Conservation (phyloP, 2,888 invertebrate species). For the Mesopsocus fuscifrons region DNA sequence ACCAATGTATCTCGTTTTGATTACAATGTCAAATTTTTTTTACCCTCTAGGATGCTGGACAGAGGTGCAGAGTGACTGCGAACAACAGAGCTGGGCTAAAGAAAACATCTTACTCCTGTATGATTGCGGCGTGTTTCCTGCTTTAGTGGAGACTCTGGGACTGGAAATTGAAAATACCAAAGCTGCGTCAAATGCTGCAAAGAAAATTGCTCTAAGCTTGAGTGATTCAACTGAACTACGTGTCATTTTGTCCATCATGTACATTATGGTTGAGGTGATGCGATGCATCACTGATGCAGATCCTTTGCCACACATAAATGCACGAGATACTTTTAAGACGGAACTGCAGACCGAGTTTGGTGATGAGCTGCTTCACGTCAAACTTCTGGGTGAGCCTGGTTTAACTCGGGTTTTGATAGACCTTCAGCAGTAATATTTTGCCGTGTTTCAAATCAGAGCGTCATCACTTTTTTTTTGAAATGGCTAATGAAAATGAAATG, state of each 20-base stretch:
- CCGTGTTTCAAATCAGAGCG: too few species aligned
- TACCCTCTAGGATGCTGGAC: conserved; percentile 67
- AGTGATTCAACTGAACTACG: conserved; percentile 85
- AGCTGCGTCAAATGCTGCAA: conserved; percentile 48
- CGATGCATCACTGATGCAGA: conserved; percentile 32
- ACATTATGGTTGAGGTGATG: conserved; percentile 89
- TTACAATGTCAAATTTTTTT: too few species aligned
- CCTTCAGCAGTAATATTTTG: too few species aligned
- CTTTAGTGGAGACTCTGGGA: conserved; percentile 81
- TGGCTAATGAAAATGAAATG: background rate
- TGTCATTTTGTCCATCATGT: conserved; percentile 80
- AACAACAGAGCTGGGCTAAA: conserved; percentile 68
- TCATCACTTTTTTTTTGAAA: background rate
- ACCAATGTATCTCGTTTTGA: too few species aligned
- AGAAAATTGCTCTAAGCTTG: conserved; percentile 60
- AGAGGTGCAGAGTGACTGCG: conserved; percentile 80
- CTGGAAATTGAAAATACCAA: conserved; percentile 77
- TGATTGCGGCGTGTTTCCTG: conserved; percentile 72
- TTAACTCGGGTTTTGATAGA: too few species aligned
- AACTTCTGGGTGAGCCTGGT: conserved; percentile 31
- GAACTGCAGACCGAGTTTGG: conserved; percentile 33
- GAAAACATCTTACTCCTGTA: conserved; percentile 75
- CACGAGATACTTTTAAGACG: conserved; percentile 37
- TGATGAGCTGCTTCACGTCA: conserved; percentile 67
- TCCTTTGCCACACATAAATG: conserved; percentile 29